phyloP scores from a whole-genome alignment of 53 echinoderm and acorn worm species.

The Temnopleurus reevesii region DNA sequence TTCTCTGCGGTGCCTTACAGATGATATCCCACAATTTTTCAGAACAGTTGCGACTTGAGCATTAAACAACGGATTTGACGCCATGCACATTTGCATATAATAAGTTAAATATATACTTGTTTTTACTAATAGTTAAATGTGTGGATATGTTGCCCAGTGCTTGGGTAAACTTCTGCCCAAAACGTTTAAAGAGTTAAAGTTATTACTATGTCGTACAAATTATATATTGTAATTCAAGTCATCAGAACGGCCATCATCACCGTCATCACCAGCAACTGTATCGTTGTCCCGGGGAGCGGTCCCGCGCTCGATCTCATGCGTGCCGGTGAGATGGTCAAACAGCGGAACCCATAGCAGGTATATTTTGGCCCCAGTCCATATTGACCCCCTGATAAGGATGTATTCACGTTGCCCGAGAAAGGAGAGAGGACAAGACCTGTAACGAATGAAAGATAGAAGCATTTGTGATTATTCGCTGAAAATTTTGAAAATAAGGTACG shows the following conservation, averaged over 20 bases:
- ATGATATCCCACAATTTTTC: too few relatives aligned
- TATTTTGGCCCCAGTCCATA: background rate
- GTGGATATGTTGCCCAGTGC: too few relatives aligned
- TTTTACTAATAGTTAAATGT: too few relatives aligned
- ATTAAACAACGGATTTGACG: too few relatives aligned
- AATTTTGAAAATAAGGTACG: background rate
- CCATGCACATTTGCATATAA: too few relatives aligned
- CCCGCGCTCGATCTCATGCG: background rate
- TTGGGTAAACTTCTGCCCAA: too few relatives aligned
- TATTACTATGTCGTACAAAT: too few relatives aligned
- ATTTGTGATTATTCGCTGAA: background rate
- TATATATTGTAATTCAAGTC: too few relatives aligned
- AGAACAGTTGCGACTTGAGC: too few relatives aligned
- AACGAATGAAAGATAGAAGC: background rate
- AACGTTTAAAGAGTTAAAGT: too few relatives aligned
- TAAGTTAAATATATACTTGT: too few relatives aligned
- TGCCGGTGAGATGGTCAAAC: background rate
- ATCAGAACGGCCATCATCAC: background rate
- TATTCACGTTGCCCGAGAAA: background rate
- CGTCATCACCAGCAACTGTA: background rate
- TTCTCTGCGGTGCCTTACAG: too few relatives aligned
- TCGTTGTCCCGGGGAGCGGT: background rate
- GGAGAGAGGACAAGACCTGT: constrained; percentile 12
- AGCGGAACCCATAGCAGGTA: constrained; percentile 3
- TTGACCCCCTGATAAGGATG: background rate